Conservation (phyloP, 1,140 invertebrate species). For the Stenopsyche tienmushanensis region DNA sequence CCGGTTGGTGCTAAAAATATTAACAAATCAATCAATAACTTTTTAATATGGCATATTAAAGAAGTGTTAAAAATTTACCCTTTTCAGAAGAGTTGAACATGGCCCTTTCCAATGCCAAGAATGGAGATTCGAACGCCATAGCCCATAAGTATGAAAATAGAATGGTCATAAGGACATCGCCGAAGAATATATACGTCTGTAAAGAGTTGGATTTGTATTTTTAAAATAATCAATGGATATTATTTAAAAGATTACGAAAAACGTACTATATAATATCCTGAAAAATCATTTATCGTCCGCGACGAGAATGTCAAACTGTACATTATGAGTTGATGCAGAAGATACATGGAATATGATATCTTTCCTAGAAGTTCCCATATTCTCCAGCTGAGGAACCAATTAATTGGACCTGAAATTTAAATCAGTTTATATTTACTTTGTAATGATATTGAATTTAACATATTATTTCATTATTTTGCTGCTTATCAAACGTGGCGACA, state of each 20-base stretch:
- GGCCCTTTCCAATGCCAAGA: background rate
- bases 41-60: too few relatives aligned
- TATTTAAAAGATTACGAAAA: too few relatives aligned
- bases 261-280: background rate
- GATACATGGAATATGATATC: conserved; percentile 56
- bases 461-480: too few relatives aligned
- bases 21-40: too few relatives aligned
- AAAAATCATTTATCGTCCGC: background rate
- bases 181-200: background rate
- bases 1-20: too few relatives aligned
- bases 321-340: conserved; percentile 48
- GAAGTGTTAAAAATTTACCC: too few relatives aligned
- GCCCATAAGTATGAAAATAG: background rate
- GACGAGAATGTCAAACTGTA: too few relatives aligned
- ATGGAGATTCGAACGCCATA: background rate
- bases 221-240: background rate
- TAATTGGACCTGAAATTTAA: conserved; percentile 53
- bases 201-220: too few relatives aligned
- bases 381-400: conserved; percentile 52
- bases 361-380: conserved; percentile 56
- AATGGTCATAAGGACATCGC: background rate
- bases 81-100: too few relatives aligned
- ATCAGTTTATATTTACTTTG: too few relatives aligned
- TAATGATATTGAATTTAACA: too few relatives aligned
- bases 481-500: too few relatives aligned